Percentiles rank a stretch among this genome's conserved stretches.
phyloP scores from a whole-genome alignment of 1,140 invertebrate species.

The Saxidomus purpurata region DNA sequence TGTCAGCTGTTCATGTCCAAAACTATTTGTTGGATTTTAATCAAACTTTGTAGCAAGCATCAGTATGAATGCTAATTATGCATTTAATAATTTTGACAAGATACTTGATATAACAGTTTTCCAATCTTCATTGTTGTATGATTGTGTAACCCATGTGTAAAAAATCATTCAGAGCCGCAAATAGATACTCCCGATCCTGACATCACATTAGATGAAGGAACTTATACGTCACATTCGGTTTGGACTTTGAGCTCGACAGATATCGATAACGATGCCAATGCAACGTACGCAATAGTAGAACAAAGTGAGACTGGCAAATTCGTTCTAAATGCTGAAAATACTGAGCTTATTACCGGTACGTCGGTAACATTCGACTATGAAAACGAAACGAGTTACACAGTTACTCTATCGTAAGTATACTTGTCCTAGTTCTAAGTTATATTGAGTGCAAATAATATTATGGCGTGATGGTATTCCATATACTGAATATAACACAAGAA shows the following conservation, averaged over 20 bases:
- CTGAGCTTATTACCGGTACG: neutral
- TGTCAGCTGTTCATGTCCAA: no score
- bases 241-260: neutral
- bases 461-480: no score
- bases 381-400: neutral
- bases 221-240: neutral
- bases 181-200: neutral
- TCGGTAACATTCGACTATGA: neutral
- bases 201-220: neutral
- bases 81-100: no score
- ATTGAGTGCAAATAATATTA: no score
- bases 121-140: no score
- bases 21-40: no score
- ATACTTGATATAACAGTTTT: no score
- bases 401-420: neutral
- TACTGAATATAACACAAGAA: no score
- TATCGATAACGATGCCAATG: neutral
- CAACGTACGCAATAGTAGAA: neutral
- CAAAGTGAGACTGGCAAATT: neutral
- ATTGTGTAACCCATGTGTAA: neutral
- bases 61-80: no score
- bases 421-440: no score
- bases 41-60: no score
- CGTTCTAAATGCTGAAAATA: neutral
- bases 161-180: neutral